Conservation (phyloP, 2,888 invertebrate species). For the Melinopterus prodromus region DNA sequence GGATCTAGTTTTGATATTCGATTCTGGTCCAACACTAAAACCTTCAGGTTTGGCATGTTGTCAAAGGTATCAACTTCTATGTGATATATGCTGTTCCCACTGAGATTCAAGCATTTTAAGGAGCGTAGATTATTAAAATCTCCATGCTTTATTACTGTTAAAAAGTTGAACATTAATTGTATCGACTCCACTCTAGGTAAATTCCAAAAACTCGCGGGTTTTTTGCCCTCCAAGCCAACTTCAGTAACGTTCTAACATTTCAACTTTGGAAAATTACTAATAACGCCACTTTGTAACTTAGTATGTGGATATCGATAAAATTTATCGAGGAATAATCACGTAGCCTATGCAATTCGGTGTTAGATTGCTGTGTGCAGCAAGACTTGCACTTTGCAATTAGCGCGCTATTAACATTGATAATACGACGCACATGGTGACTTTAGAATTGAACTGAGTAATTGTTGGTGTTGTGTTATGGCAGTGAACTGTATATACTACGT, state of each 20-base stretch:
- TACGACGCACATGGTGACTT: background rate
- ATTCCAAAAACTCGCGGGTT: conserved; percentile 9
- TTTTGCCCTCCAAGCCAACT: background rate
- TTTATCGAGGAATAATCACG: conserved; percentile 14
- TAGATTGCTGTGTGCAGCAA: conserved; percentile 7
- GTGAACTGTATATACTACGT: too few species aligned
- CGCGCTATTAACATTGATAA: background rate
- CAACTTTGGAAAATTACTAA: conserved; percentile 5
- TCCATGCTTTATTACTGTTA: conserved; percentile 8
- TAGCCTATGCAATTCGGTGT: background rate
- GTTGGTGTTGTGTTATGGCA: too few species aligned
- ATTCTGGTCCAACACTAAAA: conserved; percentile 9
- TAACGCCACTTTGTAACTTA: background rate
- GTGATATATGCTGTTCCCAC: background rate
- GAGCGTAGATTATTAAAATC: conserved; percentile 7
- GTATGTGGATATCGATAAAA: conserved; percentile 5
- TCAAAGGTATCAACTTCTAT: conserved; percentile 8
- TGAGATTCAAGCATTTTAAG: background rate
- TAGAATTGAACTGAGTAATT: background rate
- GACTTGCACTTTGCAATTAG: conserved; percentile 8
- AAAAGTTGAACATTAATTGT: background rate
- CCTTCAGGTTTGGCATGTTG: conserved; percentile 16
- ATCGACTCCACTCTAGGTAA: background rate
- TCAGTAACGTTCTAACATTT: background rate
- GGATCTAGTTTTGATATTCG: background rate